Evolutionary conservation across 2,113 vertebrate species (phyloP).

Genomic region (Petrocephalus microphthalmus): DNA sequence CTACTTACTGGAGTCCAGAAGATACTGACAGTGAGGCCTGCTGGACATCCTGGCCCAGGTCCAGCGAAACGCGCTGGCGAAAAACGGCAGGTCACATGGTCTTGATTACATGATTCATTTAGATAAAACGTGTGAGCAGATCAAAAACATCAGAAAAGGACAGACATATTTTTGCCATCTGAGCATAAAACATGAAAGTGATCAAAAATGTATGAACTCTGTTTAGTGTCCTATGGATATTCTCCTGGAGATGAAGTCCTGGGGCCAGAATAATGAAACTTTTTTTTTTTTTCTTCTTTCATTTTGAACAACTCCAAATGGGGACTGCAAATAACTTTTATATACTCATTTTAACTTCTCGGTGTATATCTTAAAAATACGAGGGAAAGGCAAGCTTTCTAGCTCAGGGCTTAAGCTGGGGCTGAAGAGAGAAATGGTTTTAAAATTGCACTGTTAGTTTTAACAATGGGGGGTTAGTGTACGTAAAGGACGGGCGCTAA

Average conservation of each 20-base stretch:
- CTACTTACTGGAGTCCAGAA: neutral
- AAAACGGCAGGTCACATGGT: constrained; percentile 15
- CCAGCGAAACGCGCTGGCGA: neutral
- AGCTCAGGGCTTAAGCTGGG: neutral
- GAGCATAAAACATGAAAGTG: constrained; percentile 18
- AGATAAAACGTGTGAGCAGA: constrained; percentile 9
- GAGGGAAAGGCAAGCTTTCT: neutral
- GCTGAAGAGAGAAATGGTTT: neutral
- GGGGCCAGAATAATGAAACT: neutral
- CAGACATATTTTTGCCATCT: constrained; percentile 18
- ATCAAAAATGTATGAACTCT: neutral
- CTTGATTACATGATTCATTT: constrained; percentile 20
- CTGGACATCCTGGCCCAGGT: neutral
- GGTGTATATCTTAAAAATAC: neutral
- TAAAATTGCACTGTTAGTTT: neutral
- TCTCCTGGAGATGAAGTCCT: neutral
- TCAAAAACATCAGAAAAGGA: constrained; percentile 15
- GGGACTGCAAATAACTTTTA: neutral
- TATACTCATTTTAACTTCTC: neutral
- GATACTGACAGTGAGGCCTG: neutral
- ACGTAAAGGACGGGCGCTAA: neutral
- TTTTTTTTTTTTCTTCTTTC: neutral
- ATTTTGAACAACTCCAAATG: constrained; percentile 1
- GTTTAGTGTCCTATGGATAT: constrained; percentile 7
- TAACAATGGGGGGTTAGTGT: neutral